phyloP scores from a whole-genome alignment of 2,113 vertebrate species.

The Fukomys damarensis region DNA sequence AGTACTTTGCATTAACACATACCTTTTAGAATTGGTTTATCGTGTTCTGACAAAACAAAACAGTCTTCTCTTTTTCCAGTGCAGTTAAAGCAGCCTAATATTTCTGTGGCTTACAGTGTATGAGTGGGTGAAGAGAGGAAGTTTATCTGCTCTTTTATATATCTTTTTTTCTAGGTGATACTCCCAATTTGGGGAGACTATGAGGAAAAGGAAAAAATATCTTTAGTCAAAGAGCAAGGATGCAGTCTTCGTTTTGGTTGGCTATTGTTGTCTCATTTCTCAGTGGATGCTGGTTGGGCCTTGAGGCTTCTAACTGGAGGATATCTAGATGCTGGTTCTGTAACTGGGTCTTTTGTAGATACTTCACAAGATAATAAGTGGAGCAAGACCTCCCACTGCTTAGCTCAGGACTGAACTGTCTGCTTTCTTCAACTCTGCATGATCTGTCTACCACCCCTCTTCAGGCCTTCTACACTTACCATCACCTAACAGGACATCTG shows the following conservation, averaged over 20 bases:
- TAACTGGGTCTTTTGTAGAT: neutral
- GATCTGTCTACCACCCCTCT: neutral
- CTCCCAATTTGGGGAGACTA: neutral
- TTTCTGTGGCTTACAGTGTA: neutral
- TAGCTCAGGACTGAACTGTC: no score
- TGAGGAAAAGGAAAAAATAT: neutral
- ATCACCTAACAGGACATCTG: neutral
- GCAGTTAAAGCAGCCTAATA: neutral
- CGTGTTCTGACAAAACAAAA: neutral
- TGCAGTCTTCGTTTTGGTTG: neutral
- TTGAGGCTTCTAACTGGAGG: neutral
- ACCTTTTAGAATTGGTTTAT: neutral
- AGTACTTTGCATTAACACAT: neutral
- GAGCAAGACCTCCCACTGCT: neutral
- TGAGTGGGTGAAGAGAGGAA: neutral
- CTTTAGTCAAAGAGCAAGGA: neutral
- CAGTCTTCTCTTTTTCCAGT: neutral
- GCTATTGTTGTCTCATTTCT: neutral
- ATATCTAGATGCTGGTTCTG: neutral
- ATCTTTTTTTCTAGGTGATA: neutral
- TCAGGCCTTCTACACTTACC: fast-evolving
- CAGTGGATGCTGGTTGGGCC: neutral
- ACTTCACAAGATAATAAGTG: neutral
- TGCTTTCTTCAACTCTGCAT: fast-evolving
- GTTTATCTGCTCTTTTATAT: neutral